phyloP scores from a whole-genome alignment of 2,888 invertebrate species.

The Nemotelus nigrinus region DNA sequence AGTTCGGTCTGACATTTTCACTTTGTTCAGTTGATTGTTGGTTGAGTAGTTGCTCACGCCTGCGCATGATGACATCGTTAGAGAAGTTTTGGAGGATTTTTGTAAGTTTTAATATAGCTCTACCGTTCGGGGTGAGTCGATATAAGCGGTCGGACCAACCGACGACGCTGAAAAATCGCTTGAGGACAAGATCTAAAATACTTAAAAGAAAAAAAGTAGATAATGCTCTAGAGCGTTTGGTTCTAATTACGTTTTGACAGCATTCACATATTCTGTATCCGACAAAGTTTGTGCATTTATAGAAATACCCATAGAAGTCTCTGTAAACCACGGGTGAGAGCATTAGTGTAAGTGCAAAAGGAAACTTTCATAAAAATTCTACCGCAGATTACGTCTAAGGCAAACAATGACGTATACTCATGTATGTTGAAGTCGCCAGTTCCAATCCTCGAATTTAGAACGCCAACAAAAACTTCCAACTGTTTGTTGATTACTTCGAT shows the following conservation, averaged over 20 bases:
- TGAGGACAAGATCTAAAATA: slow-evolving; percentile 7
- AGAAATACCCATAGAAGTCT: slow-evolving; percentile 40
- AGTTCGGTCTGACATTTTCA: neutral
- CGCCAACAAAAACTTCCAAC: slow-evolving; percentile 62
- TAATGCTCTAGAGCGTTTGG: neutral
- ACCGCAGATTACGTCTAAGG: slow-evolving; percentile 63
- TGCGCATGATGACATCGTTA: slow-evolving; percentile 12
- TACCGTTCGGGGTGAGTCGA: slow-evolving; percentile 12
- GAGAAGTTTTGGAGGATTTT: slow-evolving; percentile 30
- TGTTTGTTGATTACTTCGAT: slow-evolving; percentile 62
- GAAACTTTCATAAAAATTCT: slow-evolving; percentile 36
- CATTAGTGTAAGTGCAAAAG: neutral
- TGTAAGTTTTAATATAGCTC: neutral
- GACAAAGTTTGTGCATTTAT: slow-evolving; percentile 26
- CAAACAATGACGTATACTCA: slow-evolving; percentile 62
- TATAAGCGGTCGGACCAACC: slow-evolving; percentile 2
- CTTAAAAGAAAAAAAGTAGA: neutral
- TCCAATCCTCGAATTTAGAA: slow-evolving; percentile 17
- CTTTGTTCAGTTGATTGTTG: neutral
- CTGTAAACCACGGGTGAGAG: neutral
- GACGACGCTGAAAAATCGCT: slow-evolving; percentile 25
- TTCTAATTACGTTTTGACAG: slow-evolving; percentile 29
- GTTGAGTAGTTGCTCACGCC: slow-evolving; percentile 14
- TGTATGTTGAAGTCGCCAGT: slow-evolving; percentile 62
- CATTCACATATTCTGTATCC: slow-evolving; percentile 37